Evolutionary conservation across 2,113 vertebrate species (phyloP), one percentile per base, ranked within the genome.

Genomic region (Platysteira castanea): DNA sequence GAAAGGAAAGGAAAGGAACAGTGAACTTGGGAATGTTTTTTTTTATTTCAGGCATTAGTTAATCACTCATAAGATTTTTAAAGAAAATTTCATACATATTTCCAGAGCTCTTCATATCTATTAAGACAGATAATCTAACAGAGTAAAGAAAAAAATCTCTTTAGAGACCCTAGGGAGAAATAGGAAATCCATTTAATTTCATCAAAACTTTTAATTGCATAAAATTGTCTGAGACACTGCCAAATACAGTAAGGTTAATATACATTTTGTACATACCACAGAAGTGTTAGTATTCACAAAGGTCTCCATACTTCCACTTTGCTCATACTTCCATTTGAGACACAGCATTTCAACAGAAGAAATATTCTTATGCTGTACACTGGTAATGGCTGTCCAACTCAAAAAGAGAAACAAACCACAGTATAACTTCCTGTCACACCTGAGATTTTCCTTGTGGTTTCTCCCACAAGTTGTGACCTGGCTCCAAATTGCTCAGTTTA

Each of bases 1-100:
- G n/a, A n/a, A n/a, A n/a, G n/a, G n/a, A 24, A 15, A 16, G 6
- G 1, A 12, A 19, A 50, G 26, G 41, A 23, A 1, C 15, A 8
- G 4, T 47, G 16, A 65, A 56, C 6, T 37, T 57, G 6, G 31
- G 12, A 68, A 42, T 1, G 6, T 24, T 35, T 70, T 39, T 39
- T n/a, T 84, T 78, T 30, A 31, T 65, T 89, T 69, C 49, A 44
- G 13, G 5, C 11, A 52, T 77, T 83, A 52, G 2, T 83, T 90
- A 73, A 53, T 88, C 21, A 71, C 27, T 49, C 10, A 1, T 42
- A 46, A 64, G 18, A 10, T 15, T 30, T 83, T 70, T 26, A 31
- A 75, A 44, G 24, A 67, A 84, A 59, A 84, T 47, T 54, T 78
- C 19, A 30, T 68, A 23, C 15, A 24, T 59, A 64, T 67, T 71